Evolutionary conservation across 2,113 vertebrate species (phyloP), one percentile per base, ranked within the genome.

Genomic region (Apaloderma vittatum): DNA sequence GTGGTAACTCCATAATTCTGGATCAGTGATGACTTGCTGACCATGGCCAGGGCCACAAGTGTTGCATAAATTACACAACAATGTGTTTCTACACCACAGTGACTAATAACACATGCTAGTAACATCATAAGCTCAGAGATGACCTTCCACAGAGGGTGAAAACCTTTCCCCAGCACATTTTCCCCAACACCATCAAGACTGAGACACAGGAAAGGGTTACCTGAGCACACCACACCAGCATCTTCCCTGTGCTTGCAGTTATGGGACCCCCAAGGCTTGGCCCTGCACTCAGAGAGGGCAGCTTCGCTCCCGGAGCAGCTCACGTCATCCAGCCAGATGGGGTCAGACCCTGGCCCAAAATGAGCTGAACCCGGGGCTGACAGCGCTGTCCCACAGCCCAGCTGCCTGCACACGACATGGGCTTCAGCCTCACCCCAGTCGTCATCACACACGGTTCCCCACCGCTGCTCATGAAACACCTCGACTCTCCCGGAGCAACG

Each of bases 361-460:
- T 36, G 86, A 32, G 91, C 91, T 2, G 48, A 73, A 5, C 40
- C 26, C 0, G 40, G 67, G 5, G 86, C 86, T 3, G 67, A 55
- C 34, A 89, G 19, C 0, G 74, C 93, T 18, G 14, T 8, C 22
- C 97, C 97, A 1, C 98, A 98, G 67, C 91, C 97, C n/a, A 98
- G 49, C 77, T 98, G 92, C 36, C 32, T 67, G 58, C 98, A 98
- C 9, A 98, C 78, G 16, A 99, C 98, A 0, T 96, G 98, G 67
- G 98, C 99, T 62, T 99, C 96, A 66, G 98, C 97, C 71, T 98
- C 97, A 83, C 98, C 98, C 70, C 99, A 99, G 58, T 98, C 95
- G 2, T 99, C 99, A 12, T 99, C 99, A 45, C 99, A 99, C 76
- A 99, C 97, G 0, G 99, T 99, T 34, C 99, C 99, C 99, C 99